Base-by-base conservation (phyloP, 2,113 vertebrate species). In the Spea multiplicata region DNA sequence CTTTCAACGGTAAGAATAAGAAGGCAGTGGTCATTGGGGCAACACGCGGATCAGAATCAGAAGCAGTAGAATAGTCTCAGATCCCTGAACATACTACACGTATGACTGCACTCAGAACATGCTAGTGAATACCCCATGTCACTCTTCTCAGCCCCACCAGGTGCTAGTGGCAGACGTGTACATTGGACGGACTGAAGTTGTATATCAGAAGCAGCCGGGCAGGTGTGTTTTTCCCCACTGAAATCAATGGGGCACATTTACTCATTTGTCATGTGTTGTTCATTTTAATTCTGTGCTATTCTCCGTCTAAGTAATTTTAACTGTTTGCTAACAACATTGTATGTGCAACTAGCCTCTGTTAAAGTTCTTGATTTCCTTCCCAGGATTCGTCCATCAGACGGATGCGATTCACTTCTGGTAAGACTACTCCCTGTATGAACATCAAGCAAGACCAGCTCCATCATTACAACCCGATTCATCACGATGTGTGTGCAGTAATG, bases 121-220 rank as follows among this genome's bases (percentile, higher is more conserved):
- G 30, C 30, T 30, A 30, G 55, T 59, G 10, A 59, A 4, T 9
- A 13, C 55, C 12, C 14, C 55, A 5, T 59, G 8, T 59, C 14
- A 13, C 55, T 59, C 55, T 59, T 59, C 55, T 12, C 46, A 69
- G 66, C 45, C 45, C 44, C 44, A 69, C 14, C 66, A 69, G 45
- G 66, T 69, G 46, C 66, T 69, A n/a, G 66, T 69, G 7, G 66
- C 66, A 48, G 66, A 69, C 49, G 66, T 69, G 45, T 69, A 48
- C 16, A n/a, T 49, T 8, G 45, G 46, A 46, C 47, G 14, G 14
- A 16, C n/a, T 48, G 45, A 69, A 14, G 46, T n/a, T 9, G 46
- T 48, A 48, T 13, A 47, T 14, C 5, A n/a, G 0, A 49, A 69
- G 66, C n/a, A 46, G 8, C 13, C 66, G 47, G 6, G 13, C 66